Evolutionary conservation across 2,113 vertebrate species (phyloP).

Genomic region (Acanthochromis polyacanthus): DNA sequence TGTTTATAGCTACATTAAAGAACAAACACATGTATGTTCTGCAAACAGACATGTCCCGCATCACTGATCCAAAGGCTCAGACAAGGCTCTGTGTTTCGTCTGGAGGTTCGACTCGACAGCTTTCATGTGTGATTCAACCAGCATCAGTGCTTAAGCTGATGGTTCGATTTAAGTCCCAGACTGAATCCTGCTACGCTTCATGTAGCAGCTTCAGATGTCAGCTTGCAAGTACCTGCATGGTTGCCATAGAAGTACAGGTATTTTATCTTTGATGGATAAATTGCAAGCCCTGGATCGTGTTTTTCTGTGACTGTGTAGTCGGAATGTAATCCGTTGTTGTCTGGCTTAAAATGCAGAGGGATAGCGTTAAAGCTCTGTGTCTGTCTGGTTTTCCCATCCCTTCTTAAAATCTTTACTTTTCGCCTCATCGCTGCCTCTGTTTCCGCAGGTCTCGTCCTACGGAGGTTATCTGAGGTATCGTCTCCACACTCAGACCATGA

Average conservation of each 20-base stretch:
- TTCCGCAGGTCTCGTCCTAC: conserved; percentile 91
- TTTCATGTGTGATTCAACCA: conserved; percentile 25
- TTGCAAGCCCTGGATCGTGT: background rate
- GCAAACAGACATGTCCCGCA: background rate
- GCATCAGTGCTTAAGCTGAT: background rate
- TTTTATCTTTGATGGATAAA: conserved; percentile 1
- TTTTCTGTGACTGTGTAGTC: background rate
- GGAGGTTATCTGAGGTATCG: conserved; percentile 91
- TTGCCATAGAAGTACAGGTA: background rate
- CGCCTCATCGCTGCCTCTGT: background rate
- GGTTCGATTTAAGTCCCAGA: background rate
- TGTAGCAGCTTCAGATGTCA: background rate
- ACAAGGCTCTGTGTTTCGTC: conserved; percentile 12
- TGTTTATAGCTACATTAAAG: background rate
- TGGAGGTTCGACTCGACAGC: background rate
- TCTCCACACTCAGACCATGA: conserved; percentile 89
- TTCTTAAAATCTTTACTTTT: no score
- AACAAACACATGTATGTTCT: background rate
- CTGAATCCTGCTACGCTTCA: conserved; percentile 15
- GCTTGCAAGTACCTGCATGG: conserved; percentile 14
- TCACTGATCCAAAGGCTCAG: background rate
- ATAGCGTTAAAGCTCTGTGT: background rate
- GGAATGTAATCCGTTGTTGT: conserved; percentile 27
- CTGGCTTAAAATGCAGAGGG: conserved; percentile 2
- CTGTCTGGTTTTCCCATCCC: background rate